Base-by-base conservation (phyloP, 2,797 vertebrate genomes). In the Leucoraja ocellata region DNA sequence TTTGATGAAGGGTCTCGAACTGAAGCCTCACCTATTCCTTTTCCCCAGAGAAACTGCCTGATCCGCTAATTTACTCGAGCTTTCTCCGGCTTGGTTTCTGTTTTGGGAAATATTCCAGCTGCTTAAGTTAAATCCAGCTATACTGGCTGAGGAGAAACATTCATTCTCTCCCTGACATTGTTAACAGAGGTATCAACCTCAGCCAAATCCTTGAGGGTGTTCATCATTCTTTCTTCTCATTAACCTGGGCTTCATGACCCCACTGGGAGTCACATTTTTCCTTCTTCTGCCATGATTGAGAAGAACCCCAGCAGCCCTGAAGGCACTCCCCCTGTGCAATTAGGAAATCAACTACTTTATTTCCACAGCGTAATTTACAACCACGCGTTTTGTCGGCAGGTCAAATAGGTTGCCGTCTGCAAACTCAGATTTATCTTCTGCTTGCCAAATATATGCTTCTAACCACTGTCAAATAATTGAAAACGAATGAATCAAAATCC, bases 161-260 rank as follows among this genome's bases (percentile, higher is more conserved):
- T 76, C 21, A 65, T 76, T 71, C 65, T 76, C 36, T n/a, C 54
- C 23, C 1, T 76, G 71, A n/a, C 8, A 73, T 14, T 16, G 63
- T 73, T 91, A 39, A 39, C 68, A 91, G 39, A 91, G 23, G 32
- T 68, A 92, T 23, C 68, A 54, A 74, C 71, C 54, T 92, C 7
- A 58, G 39, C 68, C 39, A 91, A 74, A 39, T 74, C 90, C 90
- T 39, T 92, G 23, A 92, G 71, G 90, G 25, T 13, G n/a, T 21
- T 76, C 54, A 54, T 92, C 71, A 76, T 74, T 92, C 90, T 74
- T 91, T 54, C 90, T 91, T 74, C 90, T 92, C 71, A 54, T 92
- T 92, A 92, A 13, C 39, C 46, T 25, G 73, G 39, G 11, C 7
- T 92, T 76, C 90, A 92, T 58, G 90, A n/a, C 71, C 21, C 90